These are phyloP conservation scores for Sylvia borin DNA, from an alignment of 2,797 vertebrate species.

Conservation along the genomic window DNA sequence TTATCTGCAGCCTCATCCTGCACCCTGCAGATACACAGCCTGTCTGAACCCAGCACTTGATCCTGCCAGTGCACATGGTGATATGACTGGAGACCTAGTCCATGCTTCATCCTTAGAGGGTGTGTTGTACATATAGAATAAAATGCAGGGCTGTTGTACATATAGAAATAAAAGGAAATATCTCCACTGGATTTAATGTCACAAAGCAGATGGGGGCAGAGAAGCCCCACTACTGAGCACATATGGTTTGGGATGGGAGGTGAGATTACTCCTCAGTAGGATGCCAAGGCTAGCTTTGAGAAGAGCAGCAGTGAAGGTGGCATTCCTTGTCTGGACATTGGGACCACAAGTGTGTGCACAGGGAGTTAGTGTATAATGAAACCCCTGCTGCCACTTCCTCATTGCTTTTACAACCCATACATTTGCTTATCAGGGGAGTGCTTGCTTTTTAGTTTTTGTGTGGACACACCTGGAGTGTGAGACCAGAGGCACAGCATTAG, in stretches of 20 bases:
- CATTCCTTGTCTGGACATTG: neutral
- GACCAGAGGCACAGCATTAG: neutral
- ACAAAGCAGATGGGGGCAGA: neutral
- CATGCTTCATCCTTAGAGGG: neutral
- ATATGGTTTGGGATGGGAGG: neutral
- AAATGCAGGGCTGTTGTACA: neutral
- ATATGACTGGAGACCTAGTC: neutral
- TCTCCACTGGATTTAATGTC: neutral
- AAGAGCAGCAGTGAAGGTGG: neutral
- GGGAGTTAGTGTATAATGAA: neutral
- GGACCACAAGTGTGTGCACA: neutral
- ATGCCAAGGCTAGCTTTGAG: neutral
- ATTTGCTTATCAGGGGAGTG: neutral
- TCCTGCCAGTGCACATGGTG: neutral
- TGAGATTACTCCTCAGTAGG: neutral
- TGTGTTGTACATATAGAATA: neutral
- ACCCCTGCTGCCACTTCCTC: neutral
- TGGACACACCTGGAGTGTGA: neutral
- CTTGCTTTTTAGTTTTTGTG: neutral
- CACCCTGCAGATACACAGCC: neutral
- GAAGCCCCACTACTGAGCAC: neutral
- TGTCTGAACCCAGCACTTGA: neutral
- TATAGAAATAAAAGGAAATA: neutral
- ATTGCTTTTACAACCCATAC: neutral
- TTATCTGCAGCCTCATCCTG: neutral